These are phyloP conservation scores for Malurus leucopterus DNA, from an alignment of 2,797 vertebrate species.

Conservation along the genomic window DNA sequence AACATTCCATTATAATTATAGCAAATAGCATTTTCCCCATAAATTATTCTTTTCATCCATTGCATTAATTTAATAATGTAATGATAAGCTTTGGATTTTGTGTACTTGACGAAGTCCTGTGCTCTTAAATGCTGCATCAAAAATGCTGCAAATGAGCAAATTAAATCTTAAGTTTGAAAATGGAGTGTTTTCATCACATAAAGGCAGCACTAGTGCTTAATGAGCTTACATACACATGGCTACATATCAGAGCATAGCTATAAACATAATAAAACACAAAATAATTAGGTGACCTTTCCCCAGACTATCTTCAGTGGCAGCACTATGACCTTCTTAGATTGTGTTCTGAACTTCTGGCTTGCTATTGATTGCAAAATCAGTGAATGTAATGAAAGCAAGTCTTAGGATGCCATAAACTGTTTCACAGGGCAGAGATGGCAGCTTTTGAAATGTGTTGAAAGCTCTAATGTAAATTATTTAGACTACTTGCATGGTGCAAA, in stretches of 20 bases:
- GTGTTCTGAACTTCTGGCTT: slow-evolving; percentile 38
- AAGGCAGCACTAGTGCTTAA: slow-evolving; percentile 48
- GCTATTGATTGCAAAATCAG: slow-evolving; percentile 57
- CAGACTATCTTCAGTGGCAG: slow-evolving; percentile 31
- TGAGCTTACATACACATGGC: slow-evolving; percentile 29
- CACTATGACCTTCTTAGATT: slow-evolving; percentile 59
- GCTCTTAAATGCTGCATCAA: slow-evolving; percentile 41
- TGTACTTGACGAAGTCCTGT: not conserved
- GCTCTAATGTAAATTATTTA: slow-evolving; percentile 69
- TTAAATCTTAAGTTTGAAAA: slow-evolving; percentile 53
- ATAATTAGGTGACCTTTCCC: slow-evolving; percentile 65
- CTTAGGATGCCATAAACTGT: slow-evolving; percentile 46
- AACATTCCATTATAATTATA: slow-evolving; percentile 30
- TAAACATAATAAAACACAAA: slow-evolving; percentile 44
- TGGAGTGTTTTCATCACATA: slow-evolving; percentile 60
- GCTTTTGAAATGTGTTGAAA: slow-evolving; percentile 61
- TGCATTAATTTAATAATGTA: slow-evolving; percentile 46
- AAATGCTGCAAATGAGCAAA: slow-evolving; percentile 57
- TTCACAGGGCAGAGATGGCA: slow-evolving; percentile 52
- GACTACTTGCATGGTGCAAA: slow-evolving; percentile 62
- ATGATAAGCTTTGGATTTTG: slow-evolving; percentile 30
- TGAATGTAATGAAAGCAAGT: slow-evolving; percentile 38
- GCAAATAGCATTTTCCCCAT: not conserved
- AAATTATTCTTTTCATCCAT: slow-evolving; percentile 30
- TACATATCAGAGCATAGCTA: slow-evolving; percentile 40